Evolutionary conservation across 2,113 vertebrate genomes (phyloP).

Genomic region (Dinomys branickii): DNA sequence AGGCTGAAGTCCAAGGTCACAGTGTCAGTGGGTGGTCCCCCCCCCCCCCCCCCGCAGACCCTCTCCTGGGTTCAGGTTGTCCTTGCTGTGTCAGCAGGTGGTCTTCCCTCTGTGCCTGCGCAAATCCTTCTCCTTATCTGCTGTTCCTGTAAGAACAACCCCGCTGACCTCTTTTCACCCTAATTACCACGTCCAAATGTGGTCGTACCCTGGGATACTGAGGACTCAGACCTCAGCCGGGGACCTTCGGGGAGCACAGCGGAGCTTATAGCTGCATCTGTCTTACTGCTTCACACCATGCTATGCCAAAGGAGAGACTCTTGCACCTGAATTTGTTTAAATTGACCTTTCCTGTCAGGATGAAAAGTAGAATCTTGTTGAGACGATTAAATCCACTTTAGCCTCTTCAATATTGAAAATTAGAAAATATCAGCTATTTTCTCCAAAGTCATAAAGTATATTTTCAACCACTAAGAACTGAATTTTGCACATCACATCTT

Average conservation of each 20-base stretch:
- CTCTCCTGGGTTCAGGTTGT: too few species aligned
- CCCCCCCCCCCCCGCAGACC: not conserved
- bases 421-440: not conserved
- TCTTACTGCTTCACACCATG: not conserved
- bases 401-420: not conserved
- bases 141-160: not conserved
- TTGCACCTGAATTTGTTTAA: not conserved
- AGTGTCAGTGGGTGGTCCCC: rapidly evolving
- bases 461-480: not conserved
- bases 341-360: not conserved
- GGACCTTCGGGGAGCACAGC: not conserved
- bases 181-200: not conserved
- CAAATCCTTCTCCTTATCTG: not conserved
- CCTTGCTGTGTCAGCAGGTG: not conserved
- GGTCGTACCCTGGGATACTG: not conserved
- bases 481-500: not conserved
- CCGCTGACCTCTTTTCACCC: not conserved
- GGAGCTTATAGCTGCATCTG: rapidly evolving
- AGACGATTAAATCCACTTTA: not conserved
- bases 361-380: conserved; percentile 8
- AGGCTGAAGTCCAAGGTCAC: not conserved
- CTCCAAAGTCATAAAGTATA: not conserved
- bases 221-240: not conserved
- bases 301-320: not conserved
- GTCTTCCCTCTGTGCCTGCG: not conserved